Evolutionary conservation across 2,888 invertebrate genomes (phyloP).

Genomic region (Pandemis corylana): DNA sequence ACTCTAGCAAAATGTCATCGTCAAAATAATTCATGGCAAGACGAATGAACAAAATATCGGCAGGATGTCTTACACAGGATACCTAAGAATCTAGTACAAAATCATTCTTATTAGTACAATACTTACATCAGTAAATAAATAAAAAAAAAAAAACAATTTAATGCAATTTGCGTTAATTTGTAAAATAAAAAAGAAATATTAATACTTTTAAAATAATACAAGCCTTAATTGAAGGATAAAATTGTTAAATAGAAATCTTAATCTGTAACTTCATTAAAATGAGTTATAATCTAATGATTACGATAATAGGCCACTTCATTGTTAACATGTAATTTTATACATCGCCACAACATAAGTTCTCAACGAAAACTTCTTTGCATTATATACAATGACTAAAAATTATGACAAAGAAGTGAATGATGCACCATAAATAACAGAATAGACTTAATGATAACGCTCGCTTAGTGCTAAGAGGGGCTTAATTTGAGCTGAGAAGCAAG

Average conservation of each 20-base stretch:
- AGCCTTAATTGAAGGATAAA: conserved; percentile 69
- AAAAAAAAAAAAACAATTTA: conserved; percentile 51
- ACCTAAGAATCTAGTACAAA: conserved; percentile 37
- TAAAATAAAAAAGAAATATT: conserved; percentile 65
- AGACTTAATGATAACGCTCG: conserved; percentile 74
- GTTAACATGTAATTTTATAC: conserved; percentile 64
- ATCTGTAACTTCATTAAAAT: conserved; percentile 72
- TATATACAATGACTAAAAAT: conserved; percentile 77
- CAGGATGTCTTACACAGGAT: conserved; percentile 40
- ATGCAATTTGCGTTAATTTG: conserved; percentile 55
- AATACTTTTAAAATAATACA: conserved; percentile 81
- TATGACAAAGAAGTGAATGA: conserved; percentile 73
- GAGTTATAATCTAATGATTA: conserved; percentile 67
- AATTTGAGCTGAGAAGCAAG: conserved; percentile 79
- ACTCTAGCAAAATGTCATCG: conserved; percentile 41
- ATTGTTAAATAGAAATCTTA: conserved; percentile 76
- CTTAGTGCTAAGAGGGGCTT: conserved; percentile 76
- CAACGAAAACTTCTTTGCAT: conserved; percentile 73
- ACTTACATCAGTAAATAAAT: conserved; percentile 51
- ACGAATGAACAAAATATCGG: conserved; percentile 43
- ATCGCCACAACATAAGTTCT: conserved; percentile 69
- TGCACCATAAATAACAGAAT: conserved; percentile 75
- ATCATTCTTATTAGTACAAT: conserved; percentile 42
- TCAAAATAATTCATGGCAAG: conserved; percentile 42
- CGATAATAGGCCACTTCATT: conserved; percentile 76